Evolutionary conservation across 2,113 vertebrate species (phyloP).

Genomic region (Ciconia maguari): DNA sequence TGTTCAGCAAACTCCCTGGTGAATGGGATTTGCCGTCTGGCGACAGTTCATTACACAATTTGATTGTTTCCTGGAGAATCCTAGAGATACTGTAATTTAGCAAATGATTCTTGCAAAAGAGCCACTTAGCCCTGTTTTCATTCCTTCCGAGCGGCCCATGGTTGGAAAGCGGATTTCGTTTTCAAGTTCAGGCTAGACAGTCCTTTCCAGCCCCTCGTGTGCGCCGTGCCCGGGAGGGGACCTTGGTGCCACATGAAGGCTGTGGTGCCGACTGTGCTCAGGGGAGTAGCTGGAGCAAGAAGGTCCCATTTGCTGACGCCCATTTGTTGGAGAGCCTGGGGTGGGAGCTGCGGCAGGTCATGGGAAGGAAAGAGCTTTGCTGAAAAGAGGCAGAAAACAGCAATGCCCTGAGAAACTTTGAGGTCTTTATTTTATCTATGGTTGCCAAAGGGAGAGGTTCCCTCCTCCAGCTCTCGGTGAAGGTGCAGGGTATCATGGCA

Average conservation of each 20-base stretch:
- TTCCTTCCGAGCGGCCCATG: rapidly evolving
- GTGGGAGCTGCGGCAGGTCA: not conserved
- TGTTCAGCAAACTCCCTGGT: not conserved
- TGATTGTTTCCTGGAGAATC: not conserved
- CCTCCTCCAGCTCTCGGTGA: not conserved
- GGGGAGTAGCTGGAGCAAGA: too few species aligned
- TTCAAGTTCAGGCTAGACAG: not conserved
- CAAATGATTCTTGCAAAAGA: not conserved
- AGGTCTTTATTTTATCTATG: not conserved
- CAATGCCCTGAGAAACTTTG: not conserved
- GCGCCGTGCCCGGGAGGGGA: not conserved
- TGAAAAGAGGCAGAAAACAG: not conserved
- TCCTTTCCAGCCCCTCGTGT: not conserved
- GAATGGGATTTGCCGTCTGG: not conserved
- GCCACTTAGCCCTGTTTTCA: too few species aligned
- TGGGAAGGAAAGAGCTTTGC: not conserved
- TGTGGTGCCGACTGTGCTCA: rapidly evolving
- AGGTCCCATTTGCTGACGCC: not conserved
- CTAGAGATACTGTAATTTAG: not conserved
- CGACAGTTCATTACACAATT: rapidly evolving
- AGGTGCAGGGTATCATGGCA: not conserved
- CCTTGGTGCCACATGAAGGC: not conserved
- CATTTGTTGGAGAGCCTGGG: not conserved
- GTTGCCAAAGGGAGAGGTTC: not conserved
- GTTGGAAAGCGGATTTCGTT: not conserved